These are phyloP conservation scores for Murina feae DNA, from an alignment of 2,113 vertebrate species.

Conservation along the genomic window DNA sequence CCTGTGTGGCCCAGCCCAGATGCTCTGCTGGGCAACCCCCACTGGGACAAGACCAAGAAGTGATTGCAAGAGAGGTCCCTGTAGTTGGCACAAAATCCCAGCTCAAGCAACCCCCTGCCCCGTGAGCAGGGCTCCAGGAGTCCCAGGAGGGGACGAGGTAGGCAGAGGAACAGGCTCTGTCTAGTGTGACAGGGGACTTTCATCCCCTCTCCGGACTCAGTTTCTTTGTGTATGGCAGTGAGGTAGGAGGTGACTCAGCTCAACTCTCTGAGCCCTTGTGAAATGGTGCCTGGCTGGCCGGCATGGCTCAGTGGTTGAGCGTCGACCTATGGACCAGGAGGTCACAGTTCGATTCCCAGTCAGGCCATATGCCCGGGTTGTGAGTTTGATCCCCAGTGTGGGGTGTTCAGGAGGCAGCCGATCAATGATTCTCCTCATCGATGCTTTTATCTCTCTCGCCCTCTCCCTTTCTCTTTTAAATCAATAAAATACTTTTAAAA, in stretches of 20 bases:
- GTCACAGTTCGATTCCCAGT: no score
- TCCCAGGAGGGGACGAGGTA: background rate
- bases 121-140: background rate
- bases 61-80: background rate
- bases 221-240: background rate
- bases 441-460: no score
- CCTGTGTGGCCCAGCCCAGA: background rate
- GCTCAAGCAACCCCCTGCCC: background rate
- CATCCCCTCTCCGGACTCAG: background rate
- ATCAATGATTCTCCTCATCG: no score
- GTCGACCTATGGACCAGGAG: no score
- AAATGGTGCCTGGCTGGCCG: no score
- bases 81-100: background rate
- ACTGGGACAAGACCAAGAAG: background rate
- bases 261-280: background rate
- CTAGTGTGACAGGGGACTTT: background rate
- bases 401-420: no score
- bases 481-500: no score
- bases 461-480: no score
- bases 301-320: no score
- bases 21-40: background rate
- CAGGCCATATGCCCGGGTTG: no score
- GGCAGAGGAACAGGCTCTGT: background rate
- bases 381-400: no score
- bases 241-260: background rate